Conservation (phyloP, 92 coral and sea anemone species). For the Phenganax marumi region DNA sequence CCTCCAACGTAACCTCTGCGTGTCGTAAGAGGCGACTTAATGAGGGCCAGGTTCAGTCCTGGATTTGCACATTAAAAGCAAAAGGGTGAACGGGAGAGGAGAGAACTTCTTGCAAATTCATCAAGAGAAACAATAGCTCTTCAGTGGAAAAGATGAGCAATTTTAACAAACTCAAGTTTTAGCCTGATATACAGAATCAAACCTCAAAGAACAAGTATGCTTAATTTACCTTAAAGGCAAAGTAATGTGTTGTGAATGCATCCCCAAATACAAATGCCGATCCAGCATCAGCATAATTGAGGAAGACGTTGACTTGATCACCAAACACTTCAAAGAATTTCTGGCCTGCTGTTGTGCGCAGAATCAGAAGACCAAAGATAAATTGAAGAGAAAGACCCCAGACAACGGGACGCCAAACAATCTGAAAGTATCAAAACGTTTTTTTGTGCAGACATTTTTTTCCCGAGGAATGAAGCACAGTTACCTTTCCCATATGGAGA, state of each 20-base stretch:
- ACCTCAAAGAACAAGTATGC: background rate
- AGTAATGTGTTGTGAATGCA: slow-evolving; percentile 54
- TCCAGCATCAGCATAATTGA: slow-evolving; percentile 79
- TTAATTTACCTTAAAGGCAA: slow-evolving; percentile 87
- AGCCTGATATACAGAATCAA: no score
- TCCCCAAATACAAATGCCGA: slow-evolving; percentile 87
- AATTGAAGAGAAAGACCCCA: slow-evolving; percentile 90
- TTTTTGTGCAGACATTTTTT: background rate
- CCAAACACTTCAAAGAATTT: slow-evolving; percentile 78
- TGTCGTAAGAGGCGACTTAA: no score
- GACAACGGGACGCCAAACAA: slow-evolving; percentile 88
- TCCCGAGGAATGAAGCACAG: background rate
- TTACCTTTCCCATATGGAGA: no score
- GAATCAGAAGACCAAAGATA: slow-evolving; percentile 80
- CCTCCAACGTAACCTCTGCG: no score
- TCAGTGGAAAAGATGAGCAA: no score
- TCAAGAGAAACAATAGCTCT: no score
- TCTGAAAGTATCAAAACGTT: slow-evolving; percentile 36
- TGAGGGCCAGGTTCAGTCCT: no score
- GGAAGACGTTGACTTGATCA: slow-evolving; percentile 64
- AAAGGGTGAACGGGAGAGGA: background rate
- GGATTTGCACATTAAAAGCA: no score
- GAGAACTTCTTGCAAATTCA: background rate
- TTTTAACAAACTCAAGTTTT: no score
- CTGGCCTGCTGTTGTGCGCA: slow-evolving; percentile 76